phyloP scores from a whole-genome alignment of 1,140 invertebrate species.

The Telenomus remus region DNA sequence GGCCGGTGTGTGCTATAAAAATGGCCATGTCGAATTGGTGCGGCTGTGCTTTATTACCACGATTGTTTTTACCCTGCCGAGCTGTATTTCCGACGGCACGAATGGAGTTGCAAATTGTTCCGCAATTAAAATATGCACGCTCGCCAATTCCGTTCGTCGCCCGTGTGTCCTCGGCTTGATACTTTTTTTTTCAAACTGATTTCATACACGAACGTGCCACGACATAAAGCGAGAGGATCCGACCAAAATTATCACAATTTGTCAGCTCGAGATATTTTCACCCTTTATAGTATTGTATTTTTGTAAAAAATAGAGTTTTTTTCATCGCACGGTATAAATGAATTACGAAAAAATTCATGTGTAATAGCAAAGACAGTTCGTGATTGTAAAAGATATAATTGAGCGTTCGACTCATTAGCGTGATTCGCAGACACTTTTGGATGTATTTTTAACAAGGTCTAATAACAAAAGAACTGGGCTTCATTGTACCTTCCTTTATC shows the following conservation, averaged over 20 bases:
- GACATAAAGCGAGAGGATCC: not conserved
- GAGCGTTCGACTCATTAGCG: slow-evolving; percentile 40
- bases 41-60: slow-evolving; percentile 5
- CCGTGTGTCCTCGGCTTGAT: too few relatives aligned
- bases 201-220: not conserved
- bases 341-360: not conserved
- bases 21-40: slow-evolving; percentile 2
- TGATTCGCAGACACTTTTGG: slow-evolving; percentile 35
- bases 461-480: slow-evolving; percentile 42
- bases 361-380: not conserved
- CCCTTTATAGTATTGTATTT: not conserved
- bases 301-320: not conserved
- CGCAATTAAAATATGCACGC: slow-evolving; percentile 1
- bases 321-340: not conserved
- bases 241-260: slow-evolving; percentile 14
- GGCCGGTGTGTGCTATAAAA: slow-evolving; percentile 1
- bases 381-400: slow-evolving; percentile 37
- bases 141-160: too few relatives aligned
- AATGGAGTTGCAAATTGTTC: not conserved
- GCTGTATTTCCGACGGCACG: not conserved
- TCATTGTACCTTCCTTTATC: slow-evolving; percentile 36
- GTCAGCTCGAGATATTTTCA: slow-evolving; percentile 4
- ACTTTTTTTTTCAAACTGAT: slow-evolving; percentile 9
- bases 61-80: not conserved
- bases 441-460: slow-evolving; percentile 34